Percentiles rank a stretch among this genome's conserved stretches.
Conservation (phyloP, 2,888 invertebrate genomes). For the Cheilosia scutellata region DNA sequence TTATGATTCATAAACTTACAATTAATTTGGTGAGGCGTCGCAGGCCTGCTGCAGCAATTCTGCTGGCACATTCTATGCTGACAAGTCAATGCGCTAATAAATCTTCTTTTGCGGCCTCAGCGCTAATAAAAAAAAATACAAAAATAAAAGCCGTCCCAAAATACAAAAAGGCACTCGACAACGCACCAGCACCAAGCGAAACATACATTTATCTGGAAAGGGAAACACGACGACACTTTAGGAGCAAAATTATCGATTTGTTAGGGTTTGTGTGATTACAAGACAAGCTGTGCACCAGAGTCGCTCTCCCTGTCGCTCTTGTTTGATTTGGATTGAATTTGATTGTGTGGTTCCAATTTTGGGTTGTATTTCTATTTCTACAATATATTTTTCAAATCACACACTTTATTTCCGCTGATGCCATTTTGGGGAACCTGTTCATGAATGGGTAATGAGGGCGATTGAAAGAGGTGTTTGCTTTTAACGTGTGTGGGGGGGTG, state of each 20-base stretch:
- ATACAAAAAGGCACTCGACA: slow-evolving; percentile 12
- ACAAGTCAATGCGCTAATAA: slow-evolving; percentile 52
- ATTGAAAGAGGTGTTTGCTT: slow-evolving; percentile 11
- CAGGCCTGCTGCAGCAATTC: not conserved
- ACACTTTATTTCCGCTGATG: slow-evolving; percentile 43
- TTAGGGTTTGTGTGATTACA: slow-evolving; percentile 28
- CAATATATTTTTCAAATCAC: slow-evolving; percentile 23
- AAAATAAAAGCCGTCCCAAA: not conserved
- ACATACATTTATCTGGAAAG: slow-evolving; percentile 12
- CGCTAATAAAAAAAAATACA: not conserved
- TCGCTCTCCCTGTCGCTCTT: not conserved
- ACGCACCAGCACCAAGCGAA: slow-evolving; percentile 31
- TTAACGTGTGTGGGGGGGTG: not conserved
- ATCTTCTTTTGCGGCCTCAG: slow-evolving; percentile 25
- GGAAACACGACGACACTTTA: slow-evolving; percentile 30
- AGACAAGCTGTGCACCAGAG: slow-evolving; percentile 22
- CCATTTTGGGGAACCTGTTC: slow-evolving; percentile 66
- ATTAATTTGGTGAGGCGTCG: not conserved
- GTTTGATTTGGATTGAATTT: slow-evolving; percentile 1
- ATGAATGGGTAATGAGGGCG: slow-evolving; percentile 66
- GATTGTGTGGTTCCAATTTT: slow-evolving; percentile 10
- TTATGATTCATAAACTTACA: slow-evolving; percentile 50
- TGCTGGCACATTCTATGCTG: not conserved
- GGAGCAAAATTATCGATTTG: slow-evolving; percentile 53
- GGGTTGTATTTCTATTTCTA: slow-evolving; percentile 6